A percentile compares a stretch with the other conserved stretches of the same genome.
Evolutionary conservation across 2,797 vertebrate species (phyloP).

Genomic region (Myotis vivesi): DNA sequence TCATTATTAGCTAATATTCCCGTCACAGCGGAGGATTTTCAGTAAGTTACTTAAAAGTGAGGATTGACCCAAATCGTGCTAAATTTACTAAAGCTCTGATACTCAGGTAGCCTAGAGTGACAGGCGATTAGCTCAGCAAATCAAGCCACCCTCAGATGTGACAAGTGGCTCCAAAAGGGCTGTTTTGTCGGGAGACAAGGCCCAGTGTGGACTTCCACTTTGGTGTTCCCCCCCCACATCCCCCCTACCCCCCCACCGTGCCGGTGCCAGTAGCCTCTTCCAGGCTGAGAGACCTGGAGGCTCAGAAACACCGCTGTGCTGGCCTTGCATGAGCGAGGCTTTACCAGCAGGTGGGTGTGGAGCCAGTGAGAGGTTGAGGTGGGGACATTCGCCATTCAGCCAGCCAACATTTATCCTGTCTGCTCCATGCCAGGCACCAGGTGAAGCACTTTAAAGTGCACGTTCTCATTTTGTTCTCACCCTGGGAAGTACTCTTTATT

Average conservation of each 20-base stretch:
- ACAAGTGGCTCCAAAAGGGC: neutral
- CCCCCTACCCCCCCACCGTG: accelerated
- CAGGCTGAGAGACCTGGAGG: neutral
- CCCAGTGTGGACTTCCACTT: neutral
- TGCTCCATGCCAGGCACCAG: neutral
- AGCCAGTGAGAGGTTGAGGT: neutral
- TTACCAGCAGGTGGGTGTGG: neutral
- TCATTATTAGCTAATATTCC: constrained; percentile 51
- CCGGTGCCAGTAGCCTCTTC: neutral
- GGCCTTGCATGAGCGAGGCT: neutral
- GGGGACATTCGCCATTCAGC: neutral
- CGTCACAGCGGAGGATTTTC: neutral
- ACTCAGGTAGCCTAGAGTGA: neutral
- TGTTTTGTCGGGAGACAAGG: neutral
- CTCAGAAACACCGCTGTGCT: accelerated
- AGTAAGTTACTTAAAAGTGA: neutral
- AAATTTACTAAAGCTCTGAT: constrained; percentile 33
- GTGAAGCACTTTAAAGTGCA: neutral
- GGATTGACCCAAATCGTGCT: neutral
- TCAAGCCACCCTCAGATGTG: neutral
- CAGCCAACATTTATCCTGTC: neutral
- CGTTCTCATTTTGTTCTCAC: neutral
- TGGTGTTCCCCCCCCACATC: accelerated
- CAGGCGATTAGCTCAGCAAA: neutral
- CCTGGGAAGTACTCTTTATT: neutral